Evolutionary conservation across 2,888 invertebrate species (phyloP).

Genomic region (Hyposoter dolosus): DNA sequence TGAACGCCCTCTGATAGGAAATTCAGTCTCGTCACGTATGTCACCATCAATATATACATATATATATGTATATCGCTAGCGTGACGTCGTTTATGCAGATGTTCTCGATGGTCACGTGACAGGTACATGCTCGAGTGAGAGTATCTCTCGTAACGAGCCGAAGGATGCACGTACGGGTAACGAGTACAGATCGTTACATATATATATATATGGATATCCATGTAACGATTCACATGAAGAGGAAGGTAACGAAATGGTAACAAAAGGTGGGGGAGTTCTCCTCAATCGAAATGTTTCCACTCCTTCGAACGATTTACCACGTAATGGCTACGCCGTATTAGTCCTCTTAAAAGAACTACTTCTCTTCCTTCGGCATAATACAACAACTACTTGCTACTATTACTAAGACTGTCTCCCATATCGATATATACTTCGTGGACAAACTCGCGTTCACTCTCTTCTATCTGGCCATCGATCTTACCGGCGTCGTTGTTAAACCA

Average conservation of each 20-base stretch:
- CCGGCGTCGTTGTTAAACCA: constrained; percentile 66
- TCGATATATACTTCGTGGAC: constrained; percentile 46
- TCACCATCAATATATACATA: constrained; percentile 22
- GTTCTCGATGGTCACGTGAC: constrained; percentile 69
- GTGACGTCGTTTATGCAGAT: constrained; percentile 70
- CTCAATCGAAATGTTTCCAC: constrained; percentile 68
- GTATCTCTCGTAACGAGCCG: constrained; percentile 63
- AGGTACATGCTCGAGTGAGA: constrained; percentile 70
- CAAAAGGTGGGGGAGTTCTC: constrained; percentile 35
- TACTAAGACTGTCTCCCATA: constrained; percentile 30
- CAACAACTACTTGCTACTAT: constrained; percentile 45
- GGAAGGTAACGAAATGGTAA: constrained; percentile 31
- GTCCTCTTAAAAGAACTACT: constrained; percentile 67
- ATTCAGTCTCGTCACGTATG: constrained; percentile 62
- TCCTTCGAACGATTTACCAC: constrained; percentile 66
- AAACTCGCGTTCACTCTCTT: constrained; percentile 64
- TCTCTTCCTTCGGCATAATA: constrained; percentile 57
- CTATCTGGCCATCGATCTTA: constrained; percentile 67
- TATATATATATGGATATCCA: constrained; percentile 1
- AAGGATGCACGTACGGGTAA: constrained; percentile 66
- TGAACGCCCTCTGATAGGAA: constrained; percentile 44
- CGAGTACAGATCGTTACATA: constrained; percentile 66
- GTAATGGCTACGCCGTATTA: constrained; percentile 70
- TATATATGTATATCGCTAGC: constrained; percentile 48
- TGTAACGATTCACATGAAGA: constrained; percentile 69